Base-by-base conservation (phyloP, 1,140 invertebrate genomes). In the Drosophila funebris region DNA sequence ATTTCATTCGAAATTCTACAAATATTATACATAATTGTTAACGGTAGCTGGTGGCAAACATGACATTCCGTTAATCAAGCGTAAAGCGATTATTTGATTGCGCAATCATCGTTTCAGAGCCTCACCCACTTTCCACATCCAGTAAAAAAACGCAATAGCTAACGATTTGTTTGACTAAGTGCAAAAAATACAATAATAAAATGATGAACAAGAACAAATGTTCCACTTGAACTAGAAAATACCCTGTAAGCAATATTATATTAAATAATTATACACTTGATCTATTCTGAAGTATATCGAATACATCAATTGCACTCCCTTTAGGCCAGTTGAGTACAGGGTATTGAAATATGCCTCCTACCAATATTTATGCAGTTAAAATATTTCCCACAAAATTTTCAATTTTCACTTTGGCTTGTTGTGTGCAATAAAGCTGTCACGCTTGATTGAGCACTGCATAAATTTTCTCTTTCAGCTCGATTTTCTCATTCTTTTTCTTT, bases 391-490 rank as follows among this genome's bases (percentile, higher is more conserved):
- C 67, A 80, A 70, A 50, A 3, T 76, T 79, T 58, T 22, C 39
- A 60, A 61, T 64, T 64, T 50, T 48, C 13, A 16, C 33, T 58
- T 52, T 53, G 44, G 11, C 41, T 27, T 58, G 24, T 31, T 50
- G 48, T 53, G 41, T 29, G 66, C 81, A 58, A 64, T 67, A 82
- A 73, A 77, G 76, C 50, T 69, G 66, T 57, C 73, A 66, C 78
- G 80, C 78, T 75, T 85, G 78, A 85, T 85, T 85, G 83, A 87
- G 71, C 82, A 72, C 70, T 82, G 78, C 75, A 66, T 81, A 87
- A 74, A 85, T 81, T 75, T 80, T 58, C 57, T 43, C 50, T 57
- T 75, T 73, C 41, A 31, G 22, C 31, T 44, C 69, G 69, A 56
- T 41, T 44, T 29, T 58, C 41, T 41, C 36, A 13, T 9, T 4